Evolutionary conservation across 2,797 vertebrate species (phyloP).

Genomic region (Crenuchus spilurus): DNA sequence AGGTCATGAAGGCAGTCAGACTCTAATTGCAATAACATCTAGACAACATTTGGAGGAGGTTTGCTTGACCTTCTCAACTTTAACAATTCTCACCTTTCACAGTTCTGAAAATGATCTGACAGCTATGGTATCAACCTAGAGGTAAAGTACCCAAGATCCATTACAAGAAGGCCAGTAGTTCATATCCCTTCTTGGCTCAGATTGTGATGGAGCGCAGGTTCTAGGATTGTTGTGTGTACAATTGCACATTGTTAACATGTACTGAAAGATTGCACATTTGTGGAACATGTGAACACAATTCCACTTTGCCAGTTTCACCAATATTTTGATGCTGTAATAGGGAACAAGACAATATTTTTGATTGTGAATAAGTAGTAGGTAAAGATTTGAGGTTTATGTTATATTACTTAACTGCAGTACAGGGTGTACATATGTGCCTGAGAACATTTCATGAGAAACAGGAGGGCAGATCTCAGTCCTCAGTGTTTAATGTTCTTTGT

Average conservation of each 20-base stretch:
- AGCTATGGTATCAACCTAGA: neutral
- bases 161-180: neutral
- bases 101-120: neutral
- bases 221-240: neutral
- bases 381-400: neutral
- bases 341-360: too few species aligned
- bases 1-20: too few species aligned
- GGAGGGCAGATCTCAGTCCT: neutral
- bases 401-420: neutral
- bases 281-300: neutral
- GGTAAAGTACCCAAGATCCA: neutral
- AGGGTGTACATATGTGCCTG: neutral
- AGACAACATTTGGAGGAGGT: too few species aligned
- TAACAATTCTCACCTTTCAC: neutral
- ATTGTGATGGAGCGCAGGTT: neutral
- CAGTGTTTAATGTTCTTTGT: neutral
- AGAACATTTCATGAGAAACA: too few species aligned
- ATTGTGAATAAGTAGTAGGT: neutral
- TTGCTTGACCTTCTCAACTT: neutral
- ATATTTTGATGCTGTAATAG: too few species aligned
- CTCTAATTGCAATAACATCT: too few species aligned
- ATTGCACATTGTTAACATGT: neutral
- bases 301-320: neutral
- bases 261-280: neutral
- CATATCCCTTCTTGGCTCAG: neutral